Conservation (phyloP, 2,797 vertebrate genomes). For the Botia kubotai region DNA sequence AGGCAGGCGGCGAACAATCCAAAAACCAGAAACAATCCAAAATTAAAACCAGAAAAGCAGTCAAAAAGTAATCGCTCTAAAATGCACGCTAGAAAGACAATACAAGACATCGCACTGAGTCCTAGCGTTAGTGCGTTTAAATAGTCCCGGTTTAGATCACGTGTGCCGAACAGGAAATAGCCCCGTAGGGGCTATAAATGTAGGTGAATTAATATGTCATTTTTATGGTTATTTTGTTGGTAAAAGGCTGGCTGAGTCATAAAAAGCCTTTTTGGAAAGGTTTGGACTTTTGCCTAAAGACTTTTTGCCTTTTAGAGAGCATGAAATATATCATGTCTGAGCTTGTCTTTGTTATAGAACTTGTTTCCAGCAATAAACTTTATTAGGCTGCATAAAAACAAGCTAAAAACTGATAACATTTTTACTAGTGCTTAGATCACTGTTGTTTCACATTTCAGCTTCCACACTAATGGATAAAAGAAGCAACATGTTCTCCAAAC, state of each 20-base stretch:
- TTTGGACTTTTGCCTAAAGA: slow-evolving; percentile 12
- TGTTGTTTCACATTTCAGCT: slow-evolving; percentile 31
- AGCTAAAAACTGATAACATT: slow-evolving; percentile 64
- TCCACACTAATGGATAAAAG: neutral
- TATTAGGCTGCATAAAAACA: slow-evolving; percentile 63
- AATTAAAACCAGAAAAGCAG: too few relatives aligned
- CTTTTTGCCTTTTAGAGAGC: slow-evolving; percentile 33
- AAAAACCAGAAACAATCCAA: too few relatives aligned
- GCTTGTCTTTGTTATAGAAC: slow-evolving; percentile 54
- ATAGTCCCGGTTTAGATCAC: too few relatives aligned
- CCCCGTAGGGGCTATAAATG: slow-evolving; percentile 39
- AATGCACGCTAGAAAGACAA: too few relatives aligned
- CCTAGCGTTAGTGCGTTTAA: too few relatives aligned
- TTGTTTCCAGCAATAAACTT: slow-evolving; percentile 58
- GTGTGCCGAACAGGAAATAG: too few relatives aligned
- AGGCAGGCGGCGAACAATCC: too few relatives aligned
- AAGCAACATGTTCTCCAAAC: neutral
- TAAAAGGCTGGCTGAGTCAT: slow-evolving; percentile 27
- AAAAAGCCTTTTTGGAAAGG: too few relatives aligned
- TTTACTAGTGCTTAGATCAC: slow-evolving; percentile 51
- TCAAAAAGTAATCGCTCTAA: too few relatives aligned
- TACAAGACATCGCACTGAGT: too few relatives aligned
- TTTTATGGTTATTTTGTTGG: slow-evolving; percentile 56
- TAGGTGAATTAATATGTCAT: slow-evolving; percentile 48
- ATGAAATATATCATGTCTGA: slow-evolving; percentile 54